These are phyloP conservation scores for Enteromius anoplus DNA, from an alignment of 2,797 vertebrate species.

Conservation along the genomic window DNA sequence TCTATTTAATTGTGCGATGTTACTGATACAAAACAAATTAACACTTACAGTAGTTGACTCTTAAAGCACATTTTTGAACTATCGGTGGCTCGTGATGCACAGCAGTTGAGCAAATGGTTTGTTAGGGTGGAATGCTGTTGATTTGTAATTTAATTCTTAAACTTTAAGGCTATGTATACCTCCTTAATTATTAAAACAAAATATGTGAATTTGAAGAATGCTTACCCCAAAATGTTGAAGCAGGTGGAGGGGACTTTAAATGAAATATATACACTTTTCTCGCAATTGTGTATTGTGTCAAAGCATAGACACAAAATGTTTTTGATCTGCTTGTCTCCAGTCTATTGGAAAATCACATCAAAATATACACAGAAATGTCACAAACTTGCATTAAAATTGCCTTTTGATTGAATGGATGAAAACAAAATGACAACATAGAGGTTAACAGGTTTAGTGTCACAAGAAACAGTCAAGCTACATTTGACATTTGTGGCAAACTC, in stretches of 20 bases:
- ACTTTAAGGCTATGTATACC: not conserved
- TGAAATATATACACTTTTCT: not conserved
- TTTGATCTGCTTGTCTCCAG: not conserved
- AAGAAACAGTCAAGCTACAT: conserved; percentile 3
- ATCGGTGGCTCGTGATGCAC: not conserved
- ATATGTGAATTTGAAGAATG: not conserved
- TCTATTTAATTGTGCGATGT: not conserved
- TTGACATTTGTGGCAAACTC: conserved; percentile 12
- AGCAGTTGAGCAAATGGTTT: not conserved
- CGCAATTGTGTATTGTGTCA: not conserved
- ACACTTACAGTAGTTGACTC: not conserved
- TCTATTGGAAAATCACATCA: not conserved
- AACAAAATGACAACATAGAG: conserved; percentile 14
- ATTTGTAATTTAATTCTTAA: not conserved
- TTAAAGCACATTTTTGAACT: not conserved
- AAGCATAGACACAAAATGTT: not conserved
- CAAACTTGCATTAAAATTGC: not conserved
- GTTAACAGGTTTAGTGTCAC: conserved; percentile 14
- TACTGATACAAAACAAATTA: not conserved
- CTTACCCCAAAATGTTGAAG: not conserved
- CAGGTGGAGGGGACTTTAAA: not conserved
- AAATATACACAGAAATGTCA: not conserved
- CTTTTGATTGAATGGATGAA: conserved; percentile 12
- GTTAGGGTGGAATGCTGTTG: not conserved
- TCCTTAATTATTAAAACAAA: not conserved